These are phyloP conservation scores for Naja naja DNA, from an alignment of 2,113 vertebrate genomes.

Conservation along the genomic window DNA sequence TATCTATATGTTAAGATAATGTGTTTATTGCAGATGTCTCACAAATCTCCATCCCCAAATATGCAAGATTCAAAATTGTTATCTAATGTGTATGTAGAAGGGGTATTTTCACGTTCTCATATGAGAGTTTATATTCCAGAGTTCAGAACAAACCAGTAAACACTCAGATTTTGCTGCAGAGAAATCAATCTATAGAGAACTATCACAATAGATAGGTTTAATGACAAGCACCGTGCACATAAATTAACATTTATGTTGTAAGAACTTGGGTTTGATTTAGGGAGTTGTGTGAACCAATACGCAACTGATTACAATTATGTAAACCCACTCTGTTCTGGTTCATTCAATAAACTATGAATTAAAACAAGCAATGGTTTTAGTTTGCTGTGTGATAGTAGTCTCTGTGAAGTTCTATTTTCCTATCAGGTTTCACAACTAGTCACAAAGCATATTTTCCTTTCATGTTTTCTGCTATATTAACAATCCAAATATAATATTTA, in stretches of 20 bases:
- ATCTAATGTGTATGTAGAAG: not conserved
- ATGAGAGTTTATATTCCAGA: not conserved
- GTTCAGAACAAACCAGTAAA: not conserved
- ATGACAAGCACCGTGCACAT: conserved; percentile 39
- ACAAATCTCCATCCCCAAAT: not conserved
- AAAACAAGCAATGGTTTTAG: not conserved
- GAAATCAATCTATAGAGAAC: conserved; percentile 51
- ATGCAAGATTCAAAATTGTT: not conserved
- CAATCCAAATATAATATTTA: not conserved
- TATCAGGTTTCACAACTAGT: not conserved
- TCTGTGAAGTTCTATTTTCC: not conserved
- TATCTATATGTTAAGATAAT: not conserved
- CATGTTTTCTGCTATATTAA: not conserved
- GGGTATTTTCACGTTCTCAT: not conserved
- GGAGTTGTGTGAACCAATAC: not conserved
- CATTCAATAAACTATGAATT: not conserved
- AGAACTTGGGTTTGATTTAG: conserved; percentile 30
- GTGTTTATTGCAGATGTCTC: not conserved
- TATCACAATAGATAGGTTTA: conserved; percentile 37
- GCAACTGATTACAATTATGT: not conserved
- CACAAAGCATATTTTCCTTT: not conserved
- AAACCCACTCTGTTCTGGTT: not conserved
- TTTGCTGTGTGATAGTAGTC: not conserved
- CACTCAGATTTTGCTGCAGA: conserved; percentile 9
- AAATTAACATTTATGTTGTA: conserved; percentile 37